Conservation (phyloP, 2,113 vertebrate species). For the Dolichallabes microphthalmus region DNA sequence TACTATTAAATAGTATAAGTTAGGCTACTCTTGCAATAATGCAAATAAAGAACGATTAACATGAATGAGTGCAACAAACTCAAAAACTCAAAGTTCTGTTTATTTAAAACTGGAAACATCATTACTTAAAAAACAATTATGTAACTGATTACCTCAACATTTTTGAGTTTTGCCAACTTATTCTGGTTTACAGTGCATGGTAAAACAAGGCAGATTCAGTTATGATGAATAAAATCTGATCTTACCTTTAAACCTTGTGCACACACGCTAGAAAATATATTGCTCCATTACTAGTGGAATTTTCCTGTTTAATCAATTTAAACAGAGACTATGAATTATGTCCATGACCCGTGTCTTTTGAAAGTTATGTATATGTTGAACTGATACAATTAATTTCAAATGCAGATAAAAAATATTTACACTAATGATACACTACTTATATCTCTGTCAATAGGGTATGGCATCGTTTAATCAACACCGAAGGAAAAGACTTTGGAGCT, state of each 20-base stretch:
- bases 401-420: not conserved
- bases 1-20: too few relatives aligned
- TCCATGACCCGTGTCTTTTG: not conserved
- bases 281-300: not conserved
- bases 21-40: too few relatives aligned
- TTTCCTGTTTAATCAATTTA: not conserved
- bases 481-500: constrained; percentile 17
- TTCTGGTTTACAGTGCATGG: too few relatives aligned
- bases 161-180: too few relatives aligned
- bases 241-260: not conserved
- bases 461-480: constrained; percentile 1
- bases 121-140: too few relatives aligned
- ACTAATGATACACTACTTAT: not conserved
- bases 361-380: not conserved
- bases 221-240: constrained; percentile 8
- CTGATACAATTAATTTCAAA: not conserved
- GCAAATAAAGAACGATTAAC: too few relatives aligned
- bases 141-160: too few relatives aligned
- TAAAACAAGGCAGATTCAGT: not conserved
- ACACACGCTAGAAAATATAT: not conserved
- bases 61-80: too few relatives aligned
- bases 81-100: too few relatives aligned
- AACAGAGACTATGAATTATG: not conserved
- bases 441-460: constrained; percentile 21
- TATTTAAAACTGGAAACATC: too few relatives aligned